Percentiles rank a stretch among this genome's conserved stretches.
These are phyloP conservation scores for Anarrhichthys ocellatus DNA, from an alignment of 2,113 vertebrate species.

Conservation along the genomic window DNA sequence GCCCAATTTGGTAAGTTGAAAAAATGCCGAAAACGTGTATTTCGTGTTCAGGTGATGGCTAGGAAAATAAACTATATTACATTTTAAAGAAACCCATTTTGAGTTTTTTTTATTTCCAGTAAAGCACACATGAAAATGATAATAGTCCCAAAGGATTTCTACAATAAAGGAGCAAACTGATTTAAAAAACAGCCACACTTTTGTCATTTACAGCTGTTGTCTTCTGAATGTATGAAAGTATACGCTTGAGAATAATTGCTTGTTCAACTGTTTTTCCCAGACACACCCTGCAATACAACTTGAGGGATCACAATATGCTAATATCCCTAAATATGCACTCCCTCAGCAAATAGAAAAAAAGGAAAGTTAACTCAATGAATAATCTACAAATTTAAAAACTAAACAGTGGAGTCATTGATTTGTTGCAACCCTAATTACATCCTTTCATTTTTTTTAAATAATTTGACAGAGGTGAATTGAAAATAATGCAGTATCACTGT, in stretches of 20 bases:
- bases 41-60: constrained; percentile 14
- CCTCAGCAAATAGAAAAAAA: not conserved
- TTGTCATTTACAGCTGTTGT: constrained; percentile 3
- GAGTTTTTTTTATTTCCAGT: constrained; percentile 9
- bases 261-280: not conserved
- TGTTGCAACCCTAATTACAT: not conserved
- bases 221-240: constrained; percentile 7
- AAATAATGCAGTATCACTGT: not conserved
- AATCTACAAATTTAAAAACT: not conserved
- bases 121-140: constrained; percentile 13
- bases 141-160: constrained; percentile 13
- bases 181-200: not conserved
- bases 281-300: not conserved
- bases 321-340: not conserved
- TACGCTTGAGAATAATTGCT: not conserved
- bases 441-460: not conserved
- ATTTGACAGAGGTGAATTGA: not conserved
- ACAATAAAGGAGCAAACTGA: constrained; percentile 4
- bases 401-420: not conserved
- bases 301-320: constrained; percentile 1
- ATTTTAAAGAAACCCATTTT: constrained; percentile 31
- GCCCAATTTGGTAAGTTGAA: constrained; percentile 40
- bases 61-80: constrained; percentile 5
- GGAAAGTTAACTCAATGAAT: not conserved
- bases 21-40: constrained; percentile 14